phyloP scores from a whole-genome alignment of 2,888 invertebrate species.

The Drosophila longiperda region DNA sequence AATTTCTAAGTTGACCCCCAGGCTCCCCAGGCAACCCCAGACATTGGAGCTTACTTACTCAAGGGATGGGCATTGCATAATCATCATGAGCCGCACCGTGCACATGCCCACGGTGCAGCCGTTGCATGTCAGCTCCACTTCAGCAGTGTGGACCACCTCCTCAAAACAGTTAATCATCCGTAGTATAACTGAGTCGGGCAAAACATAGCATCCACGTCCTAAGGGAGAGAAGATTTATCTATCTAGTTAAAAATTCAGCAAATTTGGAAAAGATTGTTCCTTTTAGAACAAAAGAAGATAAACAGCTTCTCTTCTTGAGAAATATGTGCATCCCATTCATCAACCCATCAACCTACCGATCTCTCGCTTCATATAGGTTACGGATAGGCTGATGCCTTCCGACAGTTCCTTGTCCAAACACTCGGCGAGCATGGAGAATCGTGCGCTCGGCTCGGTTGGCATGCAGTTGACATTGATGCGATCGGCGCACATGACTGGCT shows the following conservation, averaged over 20 bases:
- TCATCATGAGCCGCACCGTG: constrained; percentile 44
- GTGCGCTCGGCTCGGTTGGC: constrained; percentile 39
- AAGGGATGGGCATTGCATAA: constrained; percentile 47
- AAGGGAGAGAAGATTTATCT: too few relatives aligned
- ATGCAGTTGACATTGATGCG: constrained; percentile 64
- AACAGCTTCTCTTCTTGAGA: background rate
- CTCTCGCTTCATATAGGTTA: constrained; percentile 54
- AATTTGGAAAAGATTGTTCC: background rate
- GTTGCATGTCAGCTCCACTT: constrained; percentile 64
- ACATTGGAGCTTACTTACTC: constrained; percentile 57
- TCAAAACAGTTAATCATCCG: constrained; percentile 31
- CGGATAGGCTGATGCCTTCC: constrained; percentile 54
- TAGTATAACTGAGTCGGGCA: constrained; percentile 45
- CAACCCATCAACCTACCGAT: constrained; percentile 54
- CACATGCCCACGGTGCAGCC: constrained; percentile 66
- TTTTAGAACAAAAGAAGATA: too few relatives aligned
- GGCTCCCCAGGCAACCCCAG: constrained; percentile 27
- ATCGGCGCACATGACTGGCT: constrained; percentile 28
- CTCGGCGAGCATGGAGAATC: constrained; percentile 46
- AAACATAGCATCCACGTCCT: constrained; percentile 58
- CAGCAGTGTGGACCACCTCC: constrained; percentile 48
- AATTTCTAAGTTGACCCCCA: constrained; percentile 44
- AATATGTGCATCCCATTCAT: too few relatives aligned
- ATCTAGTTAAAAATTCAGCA: too few relatives aligned
- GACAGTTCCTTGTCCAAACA: constrained; percentile 55